Evolutionary conservation across 2,888 invertebrate genomes (phyloP).

Genomic region (Folsomia candida): DNA sequence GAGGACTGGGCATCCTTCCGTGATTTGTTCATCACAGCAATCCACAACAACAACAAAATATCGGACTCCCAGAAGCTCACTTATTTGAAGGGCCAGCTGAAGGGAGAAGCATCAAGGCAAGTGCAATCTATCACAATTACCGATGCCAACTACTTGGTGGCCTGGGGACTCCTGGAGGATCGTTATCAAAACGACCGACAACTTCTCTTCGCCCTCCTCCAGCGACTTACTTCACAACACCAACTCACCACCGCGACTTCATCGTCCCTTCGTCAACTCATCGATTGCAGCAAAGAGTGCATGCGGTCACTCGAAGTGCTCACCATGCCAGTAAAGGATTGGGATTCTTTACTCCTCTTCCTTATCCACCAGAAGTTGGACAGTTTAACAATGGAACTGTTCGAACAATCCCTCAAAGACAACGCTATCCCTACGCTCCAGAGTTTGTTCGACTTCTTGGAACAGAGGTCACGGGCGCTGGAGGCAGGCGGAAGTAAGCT

Average conservation of each 20-base stretch:
- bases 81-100: conserved; percentile 12
- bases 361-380: conserved; percentile 23
- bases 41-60: conserved; percentile 13
- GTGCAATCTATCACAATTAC: conserved; percentile 5
- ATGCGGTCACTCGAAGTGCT: conserved; percentile 21
- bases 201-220: conserved; percentile 9
- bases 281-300: conserved; percentile 26
- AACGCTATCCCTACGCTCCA: neutral
- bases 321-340: neutral
- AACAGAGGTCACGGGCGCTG: conserved; percentile 17
- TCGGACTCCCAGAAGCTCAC: conserved; percentile 24
- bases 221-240: conserved; percentile 6
- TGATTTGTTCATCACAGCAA: conserved; percentile 16
- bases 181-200: conserved; percentile 26
- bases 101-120: conserved; percentile 23
- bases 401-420: conserved; percentile 20
- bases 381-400: conserved; percentile 14
- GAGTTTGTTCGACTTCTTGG: conserved; percentile 8
- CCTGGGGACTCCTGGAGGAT: conserved; percentile 16
- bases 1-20: conserved; percentile 24
- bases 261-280: neutral
- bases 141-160: conserved; percentile 22
- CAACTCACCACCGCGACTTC: neutral
- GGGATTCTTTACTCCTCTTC: conserved; percentile 18
- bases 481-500: neutral